Base-by-base conservation (phyloP, 2,797 vertebrate species). In the Notolabrus celidotus region DNA sequence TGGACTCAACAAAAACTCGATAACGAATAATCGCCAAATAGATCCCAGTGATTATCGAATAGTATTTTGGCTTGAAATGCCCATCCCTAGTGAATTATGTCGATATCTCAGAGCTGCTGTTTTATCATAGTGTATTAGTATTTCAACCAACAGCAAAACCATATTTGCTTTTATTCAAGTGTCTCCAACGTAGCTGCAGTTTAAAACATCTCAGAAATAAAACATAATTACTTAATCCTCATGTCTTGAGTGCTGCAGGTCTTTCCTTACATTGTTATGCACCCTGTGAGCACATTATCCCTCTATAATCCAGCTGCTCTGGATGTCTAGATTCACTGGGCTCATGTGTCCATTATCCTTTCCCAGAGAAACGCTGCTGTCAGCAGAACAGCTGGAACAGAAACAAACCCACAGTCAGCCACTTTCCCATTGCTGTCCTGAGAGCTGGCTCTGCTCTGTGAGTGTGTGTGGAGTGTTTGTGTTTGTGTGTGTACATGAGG, bases 281-380 rank as follows among this genome's bases (percentile, higher is more conserved):
- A 25, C 38, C 46, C 55, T 51, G 41, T 16, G 41, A 39, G 49
- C 31, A 31, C 10, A 23, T 11, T 10, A 0, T 52, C 25, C 46
- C 46, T 61, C 42, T 34, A 25, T 67, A 63, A 78, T 83, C n/a
- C 81, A 79, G 74, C 66, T 68, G 53, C 0, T 45, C 49, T 36
- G 76, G 75, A 76, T 20, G 39, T 47, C n/a, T 45, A 45, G 29
- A 66, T 74, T 71, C 63, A 57, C 73, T 63, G 67, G 50, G 33
- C 57, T 80, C 61, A 84, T 91, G 83, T 22, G 75, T 84, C 77
- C 78, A 16, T 46, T 29, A 51, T 42, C 34, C 78, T 85, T 88
- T 88, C 85, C 78, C 86, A 89, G 81, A 78, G 85, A 86, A 84
- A 57, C 20, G 15, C 43, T 58, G 53, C 54, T 75, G 65, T 71